A percentile compares a stretch with the other conserved stretches of the same genome.
These are phyloP conservation scores for Melangyna quadrimaculata DNA, from an alignment of 2,888 invertebrate species.

Conservation along the genomic window DNA sequence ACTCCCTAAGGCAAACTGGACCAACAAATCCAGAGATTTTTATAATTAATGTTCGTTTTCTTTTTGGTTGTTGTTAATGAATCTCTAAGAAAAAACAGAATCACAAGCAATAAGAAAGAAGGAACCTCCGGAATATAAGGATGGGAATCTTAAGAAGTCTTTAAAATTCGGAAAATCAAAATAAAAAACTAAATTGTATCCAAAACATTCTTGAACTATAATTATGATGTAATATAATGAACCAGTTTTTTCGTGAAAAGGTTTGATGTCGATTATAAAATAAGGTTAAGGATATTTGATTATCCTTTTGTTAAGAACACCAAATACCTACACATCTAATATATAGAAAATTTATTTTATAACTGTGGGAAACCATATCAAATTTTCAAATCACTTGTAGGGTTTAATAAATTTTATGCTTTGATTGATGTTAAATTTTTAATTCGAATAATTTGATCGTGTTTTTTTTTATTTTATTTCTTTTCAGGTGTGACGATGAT, in stretches of 20 bases:
- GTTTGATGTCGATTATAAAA: conserved; percentile 36
- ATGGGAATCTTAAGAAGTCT: conserved; percentile 36
- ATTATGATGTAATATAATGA: conserved; percentile 54
- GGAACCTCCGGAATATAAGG: conserved; percentile 43
- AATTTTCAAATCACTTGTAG: background rate
- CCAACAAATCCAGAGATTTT: conserved; percentile 51
- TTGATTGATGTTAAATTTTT: conserved; percentile 65
- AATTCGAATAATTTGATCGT: conserved; percentile 44
- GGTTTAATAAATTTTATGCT: conserved; percentile 45
- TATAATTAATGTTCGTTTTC: conserved; percentile 57
- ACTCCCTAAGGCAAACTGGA: conserved; percentile 22
- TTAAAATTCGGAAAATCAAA: background rate
- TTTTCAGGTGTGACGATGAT: conserved; percentile 42
- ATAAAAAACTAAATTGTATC: conserved; percentile 26
- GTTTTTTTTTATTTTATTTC: conserved; percentile 13
- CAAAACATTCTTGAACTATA: conserved; percentile 41
- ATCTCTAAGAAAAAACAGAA: conserved; percentile 1
- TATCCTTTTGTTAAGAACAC: conserved; percentile 32
- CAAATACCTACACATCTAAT: too few relatives aligned
- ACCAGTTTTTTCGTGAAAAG: conserved; percentile 34
- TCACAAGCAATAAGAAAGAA: background rate
- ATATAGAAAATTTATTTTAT: background rate
- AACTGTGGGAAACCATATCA: conserved; percentile 62
- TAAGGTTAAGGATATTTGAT: conserved; percentile 44
- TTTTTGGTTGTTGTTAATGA: conserved; percentile 41